These are phyloP conservation scores for Neoascia interrupta DNA, from an alignment of 2,888 invertebrate species.

Conservation along the genomic window DNA sequence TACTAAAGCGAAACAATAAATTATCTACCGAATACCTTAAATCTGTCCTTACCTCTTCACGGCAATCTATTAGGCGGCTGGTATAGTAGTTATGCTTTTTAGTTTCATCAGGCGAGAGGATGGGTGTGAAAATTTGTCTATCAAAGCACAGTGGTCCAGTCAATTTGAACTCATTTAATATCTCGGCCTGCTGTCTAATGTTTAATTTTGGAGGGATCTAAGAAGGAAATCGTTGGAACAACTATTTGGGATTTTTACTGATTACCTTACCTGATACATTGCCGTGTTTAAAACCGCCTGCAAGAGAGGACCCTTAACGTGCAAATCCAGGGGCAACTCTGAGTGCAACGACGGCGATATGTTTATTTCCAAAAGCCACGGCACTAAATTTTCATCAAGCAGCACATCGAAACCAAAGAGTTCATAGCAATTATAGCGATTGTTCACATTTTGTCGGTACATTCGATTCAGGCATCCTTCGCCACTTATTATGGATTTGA, in stretches of 20 bases:
- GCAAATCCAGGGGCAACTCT: slow-evolving; percentile 91
- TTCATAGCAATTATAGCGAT: slow-evolving; percentile 94
- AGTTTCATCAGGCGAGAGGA: slow-evolving; percentile 85
- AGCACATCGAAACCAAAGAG: slow-evolving; percentile 97
- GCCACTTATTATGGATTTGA: slow-evolving; percentile 95
- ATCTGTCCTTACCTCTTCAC: slow-evolving; percentile 74
- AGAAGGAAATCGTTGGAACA: not conserved
- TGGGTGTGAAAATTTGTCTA: slow-evolving; percentile 85
- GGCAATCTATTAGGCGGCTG: slow-evolving; percentile 76
- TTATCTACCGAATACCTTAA: no score
- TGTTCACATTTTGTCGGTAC: slow-evolving; percentile 87
- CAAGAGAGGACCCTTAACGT: slow-evolving; percentile 96
- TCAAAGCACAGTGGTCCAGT: slow-evolving; percentile 84
- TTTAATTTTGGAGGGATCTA: slow-evolving; percentile 78
- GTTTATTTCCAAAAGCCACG: slow-evolving; percentile 97
- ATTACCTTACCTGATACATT: slow-evolving; percentile 88
- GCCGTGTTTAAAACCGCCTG: slow-evolving; percentile 94
- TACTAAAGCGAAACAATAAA: slow-evolving; percentile 81
- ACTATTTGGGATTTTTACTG: not conserved
- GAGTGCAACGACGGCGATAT: slow-evolving; percentile 95
- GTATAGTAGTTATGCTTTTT: slow-evolving; percentile 81
- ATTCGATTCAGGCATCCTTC: slow-evolving; percentile 88
- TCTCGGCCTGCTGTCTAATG: slow-evolving; percentile 77
- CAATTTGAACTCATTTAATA: slow-evolving; percentile 76
- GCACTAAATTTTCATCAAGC: slow-evolving; percentile 93